Conservation (phyloP, 2,113 vertebrate genomes). For the Platycercus adscitus region DNA sequence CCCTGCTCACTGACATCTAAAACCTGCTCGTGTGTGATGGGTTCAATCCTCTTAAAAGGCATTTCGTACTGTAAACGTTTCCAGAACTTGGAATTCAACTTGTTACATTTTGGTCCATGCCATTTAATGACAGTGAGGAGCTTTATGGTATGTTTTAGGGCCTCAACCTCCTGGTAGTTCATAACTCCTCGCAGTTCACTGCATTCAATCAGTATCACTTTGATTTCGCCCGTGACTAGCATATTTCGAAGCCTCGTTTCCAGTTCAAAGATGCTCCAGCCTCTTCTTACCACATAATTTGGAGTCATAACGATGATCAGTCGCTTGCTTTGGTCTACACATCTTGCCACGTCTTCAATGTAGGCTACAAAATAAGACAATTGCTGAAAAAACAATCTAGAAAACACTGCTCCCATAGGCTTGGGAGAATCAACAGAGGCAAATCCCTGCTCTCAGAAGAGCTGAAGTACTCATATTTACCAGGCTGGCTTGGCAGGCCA, state of each 20-base stretch:
- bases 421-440: not conserved
- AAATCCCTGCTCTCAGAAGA: not conserved
- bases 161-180: constrained; percentile 99
- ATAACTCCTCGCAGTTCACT: constrained; percentile 96
- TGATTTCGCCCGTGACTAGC: constrained; percentile 95
- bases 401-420: not conserved
- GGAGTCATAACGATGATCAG: constrained; percentile 99
- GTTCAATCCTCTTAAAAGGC: constrained; percentile 96
- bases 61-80: constrained; percentile 99
- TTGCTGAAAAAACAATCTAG: constrained; percentile 28
- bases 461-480: not conserved
- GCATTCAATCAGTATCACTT: constrained; percentile 98
- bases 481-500: not conserved
- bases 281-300: constrained; percentile 95
- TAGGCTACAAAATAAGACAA: constrained; percentile 85
- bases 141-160: constrained; percentile 97
- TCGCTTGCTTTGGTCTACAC: constrained; percentile 97
- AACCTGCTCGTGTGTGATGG: constrained; percentile 91
- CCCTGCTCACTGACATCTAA: constrained; percentile 97
- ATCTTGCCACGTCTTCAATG: constrained; percentile 97
- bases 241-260: constrained; percentile 97
- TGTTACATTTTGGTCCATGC: constrained; percentile 96
- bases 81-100: constrained; percentile 99
- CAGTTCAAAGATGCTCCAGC: constrained; percentile 99
- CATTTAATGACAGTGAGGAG: constrained; percentile 98